phyloP scores from a whole-genome alignment of 2,888 invertebrate species.

The Isoperla grammatica region DNA sequence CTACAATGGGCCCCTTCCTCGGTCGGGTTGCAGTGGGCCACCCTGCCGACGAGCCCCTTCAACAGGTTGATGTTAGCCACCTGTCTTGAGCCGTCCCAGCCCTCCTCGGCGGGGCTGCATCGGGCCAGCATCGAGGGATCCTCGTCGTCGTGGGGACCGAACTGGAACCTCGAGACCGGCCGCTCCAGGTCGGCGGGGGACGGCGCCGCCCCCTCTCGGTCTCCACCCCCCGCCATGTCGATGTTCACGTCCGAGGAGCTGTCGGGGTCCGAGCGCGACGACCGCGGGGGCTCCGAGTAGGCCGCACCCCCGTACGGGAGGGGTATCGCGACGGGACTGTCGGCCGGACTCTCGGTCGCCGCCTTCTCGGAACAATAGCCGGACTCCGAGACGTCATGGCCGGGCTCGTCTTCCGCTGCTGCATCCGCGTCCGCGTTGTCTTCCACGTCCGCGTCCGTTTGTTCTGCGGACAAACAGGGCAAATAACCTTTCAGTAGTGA shows the following conservation, averaged over 20 bases:
- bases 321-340: slow-evolving; percentile 48
- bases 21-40: no score
- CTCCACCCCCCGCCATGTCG: not conserved
- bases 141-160: not conserved
- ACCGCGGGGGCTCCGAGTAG: not conserved
- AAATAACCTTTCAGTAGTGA: no score
- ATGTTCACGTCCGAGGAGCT: slow-evolving; percentile 25
- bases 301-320: not conserved
- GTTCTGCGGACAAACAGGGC: slow-evolving; percentile 46
- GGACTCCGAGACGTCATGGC: slow-evolving; percentile 54
- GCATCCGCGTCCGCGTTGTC: slow-evolving; percentile 60
- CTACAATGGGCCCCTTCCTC: no score
- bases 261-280: slow-evolving; percentile 6
- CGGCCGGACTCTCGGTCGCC: slow-evolving; percentile 49
- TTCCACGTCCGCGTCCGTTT: slow-evolving; percentile 76
- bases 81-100: not conserved
- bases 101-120: not conserved
- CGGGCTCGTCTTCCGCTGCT: slow-evolving; percentile 38
- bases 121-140: not conserved
- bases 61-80: not conserved
- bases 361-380: slow-evolving; percentile 60
- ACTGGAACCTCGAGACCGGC: slow-evolving; percentile 25
- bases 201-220: not conserved
- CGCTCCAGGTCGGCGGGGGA: slow-evolving; percentile 20
- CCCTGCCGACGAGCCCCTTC: no score